These are phyloP conservation scores for Halichoerus grypus DNA, from an alignment of 2,113 vertebrate species.

Conservation along the genomic window DNA sequence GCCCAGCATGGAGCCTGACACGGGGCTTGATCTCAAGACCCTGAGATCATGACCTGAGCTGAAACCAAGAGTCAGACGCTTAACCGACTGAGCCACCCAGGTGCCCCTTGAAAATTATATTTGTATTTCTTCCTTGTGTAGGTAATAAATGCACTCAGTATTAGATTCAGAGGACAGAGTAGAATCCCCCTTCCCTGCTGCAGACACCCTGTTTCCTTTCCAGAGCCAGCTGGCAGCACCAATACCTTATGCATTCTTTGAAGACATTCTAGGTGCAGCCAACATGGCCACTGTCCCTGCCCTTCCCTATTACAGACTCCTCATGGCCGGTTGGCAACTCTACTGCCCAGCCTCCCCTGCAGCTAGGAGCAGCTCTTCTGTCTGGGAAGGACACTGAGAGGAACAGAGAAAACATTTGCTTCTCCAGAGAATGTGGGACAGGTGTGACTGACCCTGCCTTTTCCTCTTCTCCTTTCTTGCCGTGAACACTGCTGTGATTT, in stretches of 20 bases:
- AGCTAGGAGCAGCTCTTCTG: not conserved
- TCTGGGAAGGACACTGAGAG: too few species aligned
- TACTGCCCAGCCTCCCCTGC: not conserved
- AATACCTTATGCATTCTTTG: accelerated
- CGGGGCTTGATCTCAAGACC: not conserved
- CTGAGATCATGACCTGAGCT: not conserved
- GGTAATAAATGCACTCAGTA: not conserved
- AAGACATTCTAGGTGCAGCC: accelerated
- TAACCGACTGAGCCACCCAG: not conserved
- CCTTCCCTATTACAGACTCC: not conserved
- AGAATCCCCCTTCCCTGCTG: accelerated
- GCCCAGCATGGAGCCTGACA: not conserved
- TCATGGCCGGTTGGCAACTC: accelerated
- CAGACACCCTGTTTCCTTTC: not conserved
- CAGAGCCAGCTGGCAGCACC: not conserved
- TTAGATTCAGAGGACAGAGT: too few species aligned
- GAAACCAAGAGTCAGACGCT: not conserved
- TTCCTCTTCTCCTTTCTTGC: too few species aligned
- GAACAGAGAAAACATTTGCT: accelerated
- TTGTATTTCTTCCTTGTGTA: not conserved
- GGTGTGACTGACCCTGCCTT: accelerated
- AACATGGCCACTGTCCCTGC: not conserved
- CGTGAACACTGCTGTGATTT: accelerated
- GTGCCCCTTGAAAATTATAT: not conserved
- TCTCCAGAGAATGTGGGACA: accelerated